A percentile compares a stretch with the other conserved stretches of the same genome.
Evolutionary conservation across 1,140 invertebrate species (phyloP).

Genomic region (Drosophila pseudoananassae): DNA sequence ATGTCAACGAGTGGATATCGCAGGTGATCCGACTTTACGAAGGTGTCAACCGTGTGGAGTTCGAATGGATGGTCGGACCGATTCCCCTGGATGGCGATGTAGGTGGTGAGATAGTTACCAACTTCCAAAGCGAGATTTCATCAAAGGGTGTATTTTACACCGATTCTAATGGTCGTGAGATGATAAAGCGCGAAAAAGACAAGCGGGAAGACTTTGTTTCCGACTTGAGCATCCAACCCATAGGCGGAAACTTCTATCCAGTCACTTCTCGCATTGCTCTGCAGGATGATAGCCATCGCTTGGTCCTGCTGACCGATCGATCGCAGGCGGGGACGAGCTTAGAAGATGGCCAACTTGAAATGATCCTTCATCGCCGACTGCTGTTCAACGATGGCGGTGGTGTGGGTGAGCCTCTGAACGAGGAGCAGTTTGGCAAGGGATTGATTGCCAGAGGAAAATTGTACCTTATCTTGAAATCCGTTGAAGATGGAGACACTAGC

Average conservation of each 20-base stretch:
- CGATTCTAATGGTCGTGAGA: conserved; percentile 96
- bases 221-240: conserved; percentile 86
- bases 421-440: conserved; percentile 90
- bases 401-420: conserved; percentile 96
- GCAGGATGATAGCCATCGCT: conserved; percentile 83
- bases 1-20: conserved; percentile 90
- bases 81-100: conserved; percentile 91
- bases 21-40: conserved; percentile 92
- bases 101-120: conserved; percentile 93
- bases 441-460: conserved; percentile 93
- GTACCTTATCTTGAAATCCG: conserved; percentile 86
- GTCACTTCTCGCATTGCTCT: conserved; percentile 94
- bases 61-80: conserved; percentile 97
- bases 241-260: conserved; percentile 97
- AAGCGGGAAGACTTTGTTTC: conserved; percentile 90
- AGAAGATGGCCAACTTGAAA: conserved; percentile 89
- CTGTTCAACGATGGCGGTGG: conserved; percentile 96
- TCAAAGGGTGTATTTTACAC: conserved; percentile 93
- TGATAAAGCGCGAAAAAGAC: conserved; percentile 90
- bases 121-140: conserved; percentile 88
- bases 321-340: conserved; percentile 95
- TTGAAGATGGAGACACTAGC: conserved; percentile 19
- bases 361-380: conserved; percentile 95
- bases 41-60: conserved; percentile 89
- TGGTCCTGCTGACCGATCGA: conserved; percentile 93